Percentiles rank a stretch among this genome's conserved stretches.
These are phyloP conservation scores for Reinhardtius hippoglossoides DNA, from an alignment of 2,113 vertebrate species.

Conservation along the genomic window DNA sequence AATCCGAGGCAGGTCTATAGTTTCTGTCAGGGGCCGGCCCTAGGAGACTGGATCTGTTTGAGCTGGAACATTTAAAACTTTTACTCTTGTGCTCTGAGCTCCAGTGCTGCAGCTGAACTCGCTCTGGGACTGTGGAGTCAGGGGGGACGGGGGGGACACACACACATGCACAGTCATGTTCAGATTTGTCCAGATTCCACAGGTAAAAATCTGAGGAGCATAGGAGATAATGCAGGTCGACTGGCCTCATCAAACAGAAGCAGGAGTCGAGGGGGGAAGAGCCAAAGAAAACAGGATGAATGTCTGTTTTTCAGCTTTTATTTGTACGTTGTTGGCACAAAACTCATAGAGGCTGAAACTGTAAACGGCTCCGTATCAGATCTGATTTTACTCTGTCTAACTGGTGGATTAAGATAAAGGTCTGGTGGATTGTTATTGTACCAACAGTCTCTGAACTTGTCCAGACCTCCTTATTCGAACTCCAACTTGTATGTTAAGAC, in stretches of 20 bases:
- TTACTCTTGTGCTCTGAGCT: not conserved
- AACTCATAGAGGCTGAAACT: no score
- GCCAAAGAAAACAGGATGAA: no score
- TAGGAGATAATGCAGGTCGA: not conserved
- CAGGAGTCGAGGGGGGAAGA: not conserved
- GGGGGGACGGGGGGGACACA: no score
- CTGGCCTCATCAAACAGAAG: not conserved
- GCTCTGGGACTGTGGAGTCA: not conserved
- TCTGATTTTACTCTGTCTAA: no score
- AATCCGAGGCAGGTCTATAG: not conserved
- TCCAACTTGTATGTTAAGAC: no score
- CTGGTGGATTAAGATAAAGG: no score
- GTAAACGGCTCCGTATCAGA: not conserved
- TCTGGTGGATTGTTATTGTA: not conserved
- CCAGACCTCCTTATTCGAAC: no score
- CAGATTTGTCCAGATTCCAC: constrained; percentile 64
- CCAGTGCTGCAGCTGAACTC: not conserved
- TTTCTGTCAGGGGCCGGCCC: not conserved
- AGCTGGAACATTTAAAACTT: not conserved
- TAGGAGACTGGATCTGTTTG: not conserved
- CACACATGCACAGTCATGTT: constrained; percentile 57
- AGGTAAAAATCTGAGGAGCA: constrained; percentile 15
- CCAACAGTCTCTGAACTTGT: no score
- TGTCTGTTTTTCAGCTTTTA: no score
- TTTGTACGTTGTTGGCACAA: no score